Conservation (phyloP, 2,113 vertebrate species). For the Urocynchramus pylzowi region DNA sequence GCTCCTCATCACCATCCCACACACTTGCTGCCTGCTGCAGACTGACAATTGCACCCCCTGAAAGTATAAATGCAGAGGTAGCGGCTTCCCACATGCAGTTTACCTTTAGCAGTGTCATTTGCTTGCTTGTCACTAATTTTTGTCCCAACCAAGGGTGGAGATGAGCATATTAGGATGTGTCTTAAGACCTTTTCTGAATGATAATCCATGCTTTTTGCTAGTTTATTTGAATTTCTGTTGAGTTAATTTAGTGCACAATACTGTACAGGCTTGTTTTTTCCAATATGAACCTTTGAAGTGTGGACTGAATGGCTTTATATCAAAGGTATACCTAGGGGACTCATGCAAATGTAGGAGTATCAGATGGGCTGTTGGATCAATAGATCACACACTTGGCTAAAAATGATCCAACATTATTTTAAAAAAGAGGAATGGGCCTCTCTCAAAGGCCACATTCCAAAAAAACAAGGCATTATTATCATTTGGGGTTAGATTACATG, state of each 20-base stretch:
- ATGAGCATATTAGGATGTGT: not conserved
- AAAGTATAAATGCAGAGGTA: not conserved
- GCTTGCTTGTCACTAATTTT: not conserved
- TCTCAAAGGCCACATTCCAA: not conserved
- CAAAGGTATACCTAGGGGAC: not conserved
- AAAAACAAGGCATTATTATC: not conserved
- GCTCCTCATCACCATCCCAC: not conserved
- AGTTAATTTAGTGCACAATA: not conserved
- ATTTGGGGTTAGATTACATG: not conserved
- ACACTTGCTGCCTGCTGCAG: not conserved
- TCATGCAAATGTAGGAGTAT: not conserved
- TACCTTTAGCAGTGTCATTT: not conserved
- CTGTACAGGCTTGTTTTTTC: not conserved
- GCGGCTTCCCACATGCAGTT: not conserved
- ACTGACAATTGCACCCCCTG: not conserved
- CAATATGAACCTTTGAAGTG: not conserved
- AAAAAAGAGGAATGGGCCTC: not conserved
- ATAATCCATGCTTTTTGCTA: not conserved
- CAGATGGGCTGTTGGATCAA: not conserved
- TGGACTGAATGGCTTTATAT: not conserved
- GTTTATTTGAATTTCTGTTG: not conserved
- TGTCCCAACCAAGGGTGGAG: not conserved
- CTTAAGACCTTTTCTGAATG: not conserved
- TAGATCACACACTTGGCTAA: not conserved
- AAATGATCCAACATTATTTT: not conserved